phyloP scores from a whole-genome alignment of 2,113 vertebrate species.

The Syngnathoides biaculeatus region DNA sequence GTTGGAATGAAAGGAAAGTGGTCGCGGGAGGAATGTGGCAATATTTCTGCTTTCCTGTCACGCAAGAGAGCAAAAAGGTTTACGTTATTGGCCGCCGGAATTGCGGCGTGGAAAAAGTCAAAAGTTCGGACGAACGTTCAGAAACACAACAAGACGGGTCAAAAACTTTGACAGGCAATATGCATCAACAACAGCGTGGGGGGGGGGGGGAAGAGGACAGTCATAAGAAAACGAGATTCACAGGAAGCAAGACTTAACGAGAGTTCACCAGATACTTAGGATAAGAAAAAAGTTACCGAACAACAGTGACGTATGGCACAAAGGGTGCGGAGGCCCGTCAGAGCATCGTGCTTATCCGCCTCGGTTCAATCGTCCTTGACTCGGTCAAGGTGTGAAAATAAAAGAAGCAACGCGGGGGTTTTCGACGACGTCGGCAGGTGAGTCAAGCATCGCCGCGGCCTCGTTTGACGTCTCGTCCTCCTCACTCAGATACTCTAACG shows the following conservation, averaged over 20 bases:
- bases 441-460: not conserved
- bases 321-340: constrained; percentile 9
- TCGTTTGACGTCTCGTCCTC: constrained; percentile 14
- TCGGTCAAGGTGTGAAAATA: constrained; percentile 23
- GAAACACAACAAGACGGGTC: constrained; percentile 24
- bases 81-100: constrained; percentile 12
- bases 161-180: constrained; percentile 44
- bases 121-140: constrained; percentile 3
- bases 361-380: not conserved
- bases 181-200: constrained; percentile 39
- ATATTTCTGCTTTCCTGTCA: constrained; percentile 36
- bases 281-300: constrained; percentile 51
- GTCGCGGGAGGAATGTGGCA: not conserved
- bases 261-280: constrained; percentile 48
- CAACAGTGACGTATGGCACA: constrained; percentile 61
- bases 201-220: constrained; percentile 49
- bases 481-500: constrained; percentile 31
- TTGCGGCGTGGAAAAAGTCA: constrained; percentile 27
- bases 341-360: not conserved
- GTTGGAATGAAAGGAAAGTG: not conserved
- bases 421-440: not conserved
- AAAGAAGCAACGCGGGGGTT: not conserved
- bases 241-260: constrained; percentile 54
- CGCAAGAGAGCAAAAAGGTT: constrained; percentile 2
- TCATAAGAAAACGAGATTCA: constrained; percentile 57